phyloP scores from a whole-genome alignment of 2,113 vertebrate species.

The Nannobrachium achirus region DNA sequence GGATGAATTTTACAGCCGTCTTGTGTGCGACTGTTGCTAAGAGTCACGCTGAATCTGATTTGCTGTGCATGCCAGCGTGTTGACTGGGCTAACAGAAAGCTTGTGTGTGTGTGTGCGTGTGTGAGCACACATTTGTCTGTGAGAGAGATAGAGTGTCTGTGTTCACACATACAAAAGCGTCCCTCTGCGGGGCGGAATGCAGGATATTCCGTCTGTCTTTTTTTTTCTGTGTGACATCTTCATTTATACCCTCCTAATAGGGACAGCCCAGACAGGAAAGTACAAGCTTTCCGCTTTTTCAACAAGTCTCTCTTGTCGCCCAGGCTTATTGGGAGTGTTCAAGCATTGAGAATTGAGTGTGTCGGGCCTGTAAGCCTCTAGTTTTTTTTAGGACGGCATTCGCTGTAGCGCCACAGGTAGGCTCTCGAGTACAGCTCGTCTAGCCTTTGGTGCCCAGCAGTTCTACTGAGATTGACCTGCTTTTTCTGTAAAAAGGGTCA shows the following conservation, averaged over 20 bases:
- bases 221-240: constrained; percentile 55
- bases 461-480: constrained; percentile 35
- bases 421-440: constrained; percentile 42
- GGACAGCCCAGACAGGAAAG: constrained; percentile 52
- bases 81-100: constrained; percentile 64
- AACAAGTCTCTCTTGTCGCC: constrained; percentile 52
- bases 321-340: constrained; percentile 42
- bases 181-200: constrained; percentile 64
- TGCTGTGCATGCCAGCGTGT: constrained; percentile 71
- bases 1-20: no score
- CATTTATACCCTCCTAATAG: constrained; percentile 65
- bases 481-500: constrained; percentile 64
- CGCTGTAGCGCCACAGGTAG: no score
- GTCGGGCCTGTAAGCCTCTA: constrained; percentile 29
- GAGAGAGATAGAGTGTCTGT: constrained; percentile 52
- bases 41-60: constrained; percentile 71
- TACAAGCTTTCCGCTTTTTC: constrained; percentile 49
- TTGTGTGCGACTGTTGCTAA: constrained; percentile 55
- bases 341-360: constrained; percentile 50
- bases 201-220: constrained; percentile 58
- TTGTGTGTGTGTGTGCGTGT: not conserved
- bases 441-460: constrained; percentile 33
- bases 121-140: constrained; percentile 4
- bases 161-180: constrained; percentile 74
- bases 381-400: no score